A percentile compares a stretch with the other conserved stretches of the same genome.
phyloP scores from a whole-genome alignment of 2,113 vertebrate species.

The Lathamus discolor region DNA sequence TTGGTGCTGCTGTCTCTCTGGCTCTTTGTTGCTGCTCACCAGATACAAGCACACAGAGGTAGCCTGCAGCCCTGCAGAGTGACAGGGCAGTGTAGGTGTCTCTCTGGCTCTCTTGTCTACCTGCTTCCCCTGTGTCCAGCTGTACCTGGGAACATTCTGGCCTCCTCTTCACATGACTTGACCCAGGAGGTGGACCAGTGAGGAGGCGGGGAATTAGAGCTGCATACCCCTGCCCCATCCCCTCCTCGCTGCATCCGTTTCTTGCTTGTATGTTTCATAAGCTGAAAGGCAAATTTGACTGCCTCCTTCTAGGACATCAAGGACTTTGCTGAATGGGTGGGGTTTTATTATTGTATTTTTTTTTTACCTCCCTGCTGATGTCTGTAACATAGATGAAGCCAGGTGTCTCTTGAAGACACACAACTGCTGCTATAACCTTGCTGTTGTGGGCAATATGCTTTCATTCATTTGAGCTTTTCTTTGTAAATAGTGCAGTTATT shows the following conservation, averaged over 20 bases:
- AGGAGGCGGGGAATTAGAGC: background rate
- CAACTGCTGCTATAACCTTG: constrained; percentile 32
- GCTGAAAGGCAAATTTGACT: background rate
- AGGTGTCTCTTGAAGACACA: background rate
- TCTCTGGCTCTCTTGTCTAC: background rate
- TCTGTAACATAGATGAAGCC: background rate
- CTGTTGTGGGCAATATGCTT: background rate
- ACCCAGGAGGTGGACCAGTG: fast-evolving
- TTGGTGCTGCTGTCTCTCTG: background rate
- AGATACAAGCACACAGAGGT: background rate
- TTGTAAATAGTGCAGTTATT: background rate
- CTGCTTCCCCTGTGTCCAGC: background rate
- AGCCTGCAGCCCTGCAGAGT: background rate
- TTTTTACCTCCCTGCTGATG: background rate
- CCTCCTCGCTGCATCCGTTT: background rate
- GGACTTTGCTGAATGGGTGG: background rate
- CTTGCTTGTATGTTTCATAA: background rate
- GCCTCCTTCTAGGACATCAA: background rate
- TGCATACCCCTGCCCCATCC: background rate
- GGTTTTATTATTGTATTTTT: background rate
- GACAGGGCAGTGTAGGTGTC: background rate
- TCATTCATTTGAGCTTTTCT: background rate
- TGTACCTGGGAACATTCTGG: background rate
- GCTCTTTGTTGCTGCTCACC: background rate
- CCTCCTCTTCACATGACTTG: background rate